Evolutionary conservation across 1,140 invertebrate genomes (phyloP).

Genomic region (Papilio machaon): DNA sequence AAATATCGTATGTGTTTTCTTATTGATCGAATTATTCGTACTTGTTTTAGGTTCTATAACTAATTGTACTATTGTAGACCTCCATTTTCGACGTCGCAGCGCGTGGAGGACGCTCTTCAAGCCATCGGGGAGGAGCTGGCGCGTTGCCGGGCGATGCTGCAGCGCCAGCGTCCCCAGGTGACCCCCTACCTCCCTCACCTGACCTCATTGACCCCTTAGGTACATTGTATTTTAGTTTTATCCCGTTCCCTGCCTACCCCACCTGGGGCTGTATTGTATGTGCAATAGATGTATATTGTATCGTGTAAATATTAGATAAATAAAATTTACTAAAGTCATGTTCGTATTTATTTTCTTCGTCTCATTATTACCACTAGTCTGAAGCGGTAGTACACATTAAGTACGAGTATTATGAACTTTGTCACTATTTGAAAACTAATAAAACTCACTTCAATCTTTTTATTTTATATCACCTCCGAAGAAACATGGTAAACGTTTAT

Average conservation of each 20-base stretch:
- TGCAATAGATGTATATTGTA: conserved; percentile 8
- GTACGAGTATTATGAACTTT: too few species aligned
- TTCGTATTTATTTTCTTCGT: neutral
- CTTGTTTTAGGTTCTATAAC: neutral
- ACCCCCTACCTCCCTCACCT: neutral
- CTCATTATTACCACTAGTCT: neutral
- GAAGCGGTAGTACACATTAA: neutral
- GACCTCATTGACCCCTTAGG: neutral
- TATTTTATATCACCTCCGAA: too few species aligned
- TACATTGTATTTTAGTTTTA: neutral
- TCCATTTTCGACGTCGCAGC: conserved; percentile 40
- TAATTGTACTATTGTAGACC: conserved; percentile 29
- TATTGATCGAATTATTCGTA: neutral
- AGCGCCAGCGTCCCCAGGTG: conserved; percentile 35
- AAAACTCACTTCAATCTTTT: too few species aligned
- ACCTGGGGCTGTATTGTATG: neutral
- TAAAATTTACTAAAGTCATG: neutral
- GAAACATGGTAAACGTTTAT: too few species aligned
- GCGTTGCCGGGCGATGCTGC: conserved; percentile 53
- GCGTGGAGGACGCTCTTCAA: conserved; percentile 57
- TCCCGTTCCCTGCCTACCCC: neutral
- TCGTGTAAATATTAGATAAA: conserved; percentile 22
- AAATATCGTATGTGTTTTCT: conserved; percentile 16
- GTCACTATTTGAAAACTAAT: too few species aligned
- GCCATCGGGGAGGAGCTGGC: conserved; percentile 56